Base-by-base conservation (phyloP, 2,797 vertebrate genomes). In the Etheostoma perlongum region DNA sequence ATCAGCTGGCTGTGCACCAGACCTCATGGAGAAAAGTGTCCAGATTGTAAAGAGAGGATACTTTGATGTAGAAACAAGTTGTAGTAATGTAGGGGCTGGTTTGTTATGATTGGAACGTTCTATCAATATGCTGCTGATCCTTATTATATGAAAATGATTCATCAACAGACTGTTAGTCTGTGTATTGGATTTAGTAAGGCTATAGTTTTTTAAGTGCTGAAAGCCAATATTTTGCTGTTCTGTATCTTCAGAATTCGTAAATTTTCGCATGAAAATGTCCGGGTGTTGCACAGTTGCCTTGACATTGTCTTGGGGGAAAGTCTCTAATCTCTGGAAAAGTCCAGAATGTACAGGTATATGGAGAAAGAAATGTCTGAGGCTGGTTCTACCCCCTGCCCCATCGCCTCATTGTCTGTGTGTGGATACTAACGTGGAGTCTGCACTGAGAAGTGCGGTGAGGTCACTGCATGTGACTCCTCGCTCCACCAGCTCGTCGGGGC, bases 101-200 rank as follows among this genome's bases (percentile, higher is more conserved):
- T 76, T 78, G 36, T 67, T 63, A 36, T 87, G 83, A 87, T 81
- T 82, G 74, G 61, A 82, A 61, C 70, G 48, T 47, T 67, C 69
- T 63, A 84, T 80, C 76, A 71, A 72, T 77, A 71, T 10, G 21
- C 80, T 53, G 57, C 65, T 69, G 80, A 76, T 68, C 69, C 63
- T 81, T 68, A 60, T 72, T 57, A 21, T 52, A 80, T 71, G 70
- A 33, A 81, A 81, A 68, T 75, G 67, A 89, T 83, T 83, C 81
- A 82, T 76, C 42, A 65, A 12, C 23, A 23, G 67, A 19, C 71
- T 74, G 66, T 76, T 73, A 68, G 66, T 87, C 76, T n/a, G 47
- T 62, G 42, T 16, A 1, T 53, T 74, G 47, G 15, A 2, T 65
- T 54, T 40, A 46, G 2, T 15, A 1, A 13, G 30, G n/a, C 25